Evolutionary conservation across 2,113 vertebrate genomes (phyloP).

Genomic region (Sturnira hondurensis): DNA sequence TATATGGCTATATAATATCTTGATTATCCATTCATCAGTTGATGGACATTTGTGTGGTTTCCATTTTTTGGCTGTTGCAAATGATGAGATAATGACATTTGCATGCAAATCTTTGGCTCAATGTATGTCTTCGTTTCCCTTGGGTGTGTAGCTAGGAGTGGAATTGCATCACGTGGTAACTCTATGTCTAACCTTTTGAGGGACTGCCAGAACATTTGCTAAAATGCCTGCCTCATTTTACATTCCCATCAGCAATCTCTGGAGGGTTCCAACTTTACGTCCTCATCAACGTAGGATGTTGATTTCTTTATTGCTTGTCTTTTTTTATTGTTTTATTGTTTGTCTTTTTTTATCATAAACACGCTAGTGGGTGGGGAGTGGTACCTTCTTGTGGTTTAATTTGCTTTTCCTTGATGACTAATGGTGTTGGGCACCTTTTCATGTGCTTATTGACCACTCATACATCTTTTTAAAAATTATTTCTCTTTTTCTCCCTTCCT

Average conservation of each 20-base stretch:
- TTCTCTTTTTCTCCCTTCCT: too few relatives aligned
- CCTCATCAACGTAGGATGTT: neutral
- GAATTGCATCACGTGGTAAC: neutral
- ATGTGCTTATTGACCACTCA: too few relatives aligned
- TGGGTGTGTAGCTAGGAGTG: neutral
- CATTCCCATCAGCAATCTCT: neutral
- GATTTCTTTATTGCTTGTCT: neutral
- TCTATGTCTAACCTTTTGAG: neutral
- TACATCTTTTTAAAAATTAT: too few relatives aligned
- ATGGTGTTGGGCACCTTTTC: too few relatives aligned
- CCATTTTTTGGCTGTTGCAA: neutral
- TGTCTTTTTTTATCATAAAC: neutral
- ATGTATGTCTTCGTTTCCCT: neutral
- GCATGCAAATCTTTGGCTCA: neutral
- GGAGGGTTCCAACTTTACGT: neutral
- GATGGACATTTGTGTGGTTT: neutral
- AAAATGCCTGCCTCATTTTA: neutral
- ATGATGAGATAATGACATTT: neutral
- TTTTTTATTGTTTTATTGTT: neutral
- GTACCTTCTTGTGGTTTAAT: neutral
- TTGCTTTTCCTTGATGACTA: neutral
- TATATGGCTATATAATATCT: neutral
- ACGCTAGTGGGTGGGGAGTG: neutral
- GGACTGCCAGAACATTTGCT: neutral
- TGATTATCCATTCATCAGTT: neutral